Conservation (phyloP, 2,888 invertebrate genomes). For the Didymodactylos carnosus region DNA sequence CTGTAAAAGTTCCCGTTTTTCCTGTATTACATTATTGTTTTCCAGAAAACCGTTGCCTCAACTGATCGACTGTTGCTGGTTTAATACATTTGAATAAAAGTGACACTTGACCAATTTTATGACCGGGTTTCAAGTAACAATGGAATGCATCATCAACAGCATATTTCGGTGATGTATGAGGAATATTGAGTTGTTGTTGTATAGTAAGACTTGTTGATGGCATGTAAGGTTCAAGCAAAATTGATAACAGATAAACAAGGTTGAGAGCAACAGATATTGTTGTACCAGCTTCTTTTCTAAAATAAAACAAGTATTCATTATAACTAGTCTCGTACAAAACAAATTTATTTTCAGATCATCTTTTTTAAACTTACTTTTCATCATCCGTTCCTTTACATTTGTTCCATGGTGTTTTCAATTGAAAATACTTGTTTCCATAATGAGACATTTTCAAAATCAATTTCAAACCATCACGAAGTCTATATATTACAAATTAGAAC, state of each 20-base stretch:
- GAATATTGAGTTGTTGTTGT: constrained; percentile 8
- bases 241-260: constrained; percentile 8
- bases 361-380: constrained; percentile 45
- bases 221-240: constrained; percentile 9
- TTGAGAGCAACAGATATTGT: constrained; percentile 3
- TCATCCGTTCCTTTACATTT: constrained; percentile 58
- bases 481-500: too few relatives aligned
- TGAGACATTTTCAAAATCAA: constrained; percentile 66
- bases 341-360: too few relatives aligned
- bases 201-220: constrained; percentile 8
- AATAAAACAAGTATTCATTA: too few relatives aligned
- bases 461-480: constrained; percentile 61
- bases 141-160: neutral
- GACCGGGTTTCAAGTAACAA: constrained; percentile 4
- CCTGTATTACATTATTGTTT: neutral
- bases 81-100: constrained; percentile 10
- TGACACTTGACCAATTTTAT: neutral
- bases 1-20: too few relatives aligned
- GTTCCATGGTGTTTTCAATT: constrained; percentile 79
- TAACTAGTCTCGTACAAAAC: too few relatives aligned
- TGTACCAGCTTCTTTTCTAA: constrained; percentile 3
- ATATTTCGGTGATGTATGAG: neutral
- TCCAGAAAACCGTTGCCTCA: constrained; percentile 4
- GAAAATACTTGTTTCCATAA: constrained; percentile 89
- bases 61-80: neutral